phyloP scores from a whole-genome alignment of 2,797 vertebrate genomes.

The Trachurus trachurus region DNA sequence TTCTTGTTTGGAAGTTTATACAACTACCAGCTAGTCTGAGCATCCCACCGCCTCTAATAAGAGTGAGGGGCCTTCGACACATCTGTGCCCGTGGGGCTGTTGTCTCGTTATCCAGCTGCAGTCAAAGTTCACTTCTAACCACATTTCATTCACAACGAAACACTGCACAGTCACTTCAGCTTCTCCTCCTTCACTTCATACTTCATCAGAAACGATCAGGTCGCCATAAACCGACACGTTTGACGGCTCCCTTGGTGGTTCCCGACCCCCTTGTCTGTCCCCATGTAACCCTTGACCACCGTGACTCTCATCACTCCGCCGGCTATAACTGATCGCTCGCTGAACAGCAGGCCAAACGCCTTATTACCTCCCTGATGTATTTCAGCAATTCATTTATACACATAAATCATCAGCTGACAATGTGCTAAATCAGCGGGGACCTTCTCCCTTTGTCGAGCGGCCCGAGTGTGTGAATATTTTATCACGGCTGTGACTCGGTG shows the following conservation, averaged over 20 bases:
- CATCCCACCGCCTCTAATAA: too few relatives aligned
- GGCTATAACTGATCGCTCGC: slow-evolving; percentile 39
- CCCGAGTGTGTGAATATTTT: slow-evolving; percentile 66
- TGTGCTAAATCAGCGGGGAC: slow-evolving; percentile 47
- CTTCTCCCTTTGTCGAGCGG: background rate
- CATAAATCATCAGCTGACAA: slow-evolving; percentile 60
- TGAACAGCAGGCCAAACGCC: slow-evolving; percentile 48
- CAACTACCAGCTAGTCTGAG: too few relatives aligned
- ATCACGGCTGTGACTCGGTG: slow-evolving; percentile 39
- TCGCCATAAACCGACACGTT: slow-evolving; percentile 2
- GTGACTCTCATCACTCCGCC: background rate
- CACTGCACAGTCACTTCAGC: background rate
- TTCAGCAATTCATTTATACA: slow-evolving; percentile 56
- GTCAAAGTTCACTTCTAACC: background rate
- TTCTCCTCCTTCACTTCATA: too few relatives aligned
- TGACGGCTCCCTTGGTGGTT: slow-evolving; percentile 20
- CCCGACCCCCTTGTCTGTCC: slow-evolving; percentile 37
- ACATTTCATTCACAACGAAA: background rate
- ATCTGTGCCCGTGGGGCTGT: background rate
- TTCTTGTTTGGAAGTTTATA: background rate
- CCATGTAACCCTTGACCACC: slow-evolving; percentile 62
- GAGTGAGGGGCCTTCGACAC: too few relatives aligned
- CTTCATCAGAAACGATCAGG: too few relatives aligned
- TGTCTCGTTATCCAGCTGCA: background rate
- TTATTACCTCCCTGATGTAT: slow-evolving; percentile 59